These are phyloP conservation scores for Dendrocopos noguchii DNA, from an alignment of 2,113 vertebrate species.

Conservation along the genomic window DNA sequence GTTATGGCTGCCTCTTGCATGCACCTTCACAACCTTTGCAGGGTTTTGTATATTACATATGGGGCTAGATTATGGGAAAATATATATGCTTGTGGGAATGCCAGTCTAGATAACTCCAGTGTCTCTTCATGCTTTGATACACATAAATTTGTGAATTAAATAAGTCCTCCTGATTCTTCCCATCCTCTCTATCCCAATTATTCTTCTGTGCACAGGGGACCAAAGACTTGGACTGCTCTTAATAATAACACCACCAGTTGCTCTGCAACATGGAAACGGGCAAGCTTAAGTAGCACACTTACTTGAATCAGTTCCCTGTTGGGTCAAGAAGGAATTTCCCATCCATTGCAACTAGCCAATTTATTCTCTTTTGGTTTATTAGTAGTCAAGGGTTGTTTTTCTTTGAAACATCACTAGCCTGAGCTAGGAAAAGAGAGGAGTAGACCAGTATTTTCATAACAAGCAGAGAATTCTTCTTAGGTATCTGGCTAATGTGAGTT, in stretches of 20 bases:
- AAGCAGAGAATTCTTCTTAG: neutral
- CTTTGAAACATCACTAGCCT: neutral
- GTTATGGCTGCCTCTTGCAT: neutral
- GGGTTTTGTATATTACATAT: neutral
- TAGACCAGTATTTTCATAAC: rapidly evolving
- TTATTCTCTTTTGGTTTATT: neutral
- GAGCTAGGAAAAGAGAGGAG: neutral
- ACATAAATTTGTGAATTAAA: neutral
- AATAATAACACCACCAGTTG: neutral
- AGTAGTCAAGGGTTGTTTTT: neutral
- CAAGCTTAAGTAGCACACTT: neutral
- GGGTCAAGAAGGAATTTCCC: neutral
- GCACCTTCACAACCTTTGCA: neutral
- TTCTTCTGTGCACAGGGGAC: neutral
- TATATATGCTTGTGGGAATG: neutral
- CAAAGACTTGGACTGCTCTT: neutral
- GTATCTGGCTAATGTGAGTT: neutral
- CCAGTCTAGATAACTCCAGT: neutral
- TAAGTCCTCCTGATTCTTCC: neutral
- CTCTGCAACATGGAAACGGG: neutral
- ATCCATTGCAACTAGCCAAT: neutral
- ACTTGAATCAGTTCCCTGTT: neutral
- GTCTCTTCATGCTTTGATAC: neutral
- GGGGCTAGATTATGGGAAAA: neutral
- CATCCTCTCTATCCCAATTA: neutral